Base-by-base conservation (phyloP, 2,797 vertebrate species). In the Thamnophis elegans region DNA sequence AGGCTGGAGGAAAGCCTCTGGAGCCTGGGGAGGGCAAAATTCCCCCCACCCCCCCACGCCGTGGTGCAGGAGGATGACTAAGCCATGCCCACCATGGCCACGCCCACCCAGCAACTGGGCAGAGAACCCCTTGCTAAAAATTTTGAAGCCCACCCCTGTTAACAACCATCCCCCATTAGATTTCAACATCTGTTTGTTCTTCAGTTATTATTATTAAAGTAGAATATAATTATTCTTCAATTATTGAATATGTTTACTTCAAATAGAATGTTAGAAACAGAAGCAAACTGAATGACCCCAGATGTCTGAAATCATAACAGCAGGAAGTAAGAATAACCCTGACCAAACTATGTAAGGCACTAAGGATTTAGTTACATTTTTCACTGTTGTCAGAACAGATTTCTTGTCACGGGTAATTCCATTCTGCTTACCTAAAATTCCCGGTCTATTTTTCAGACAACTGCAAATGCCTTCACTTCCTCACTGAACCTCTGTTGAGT, bases 371-470 rank as follows among this genome's bases (percentile, higher is more conserved):
- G 90, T 87, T 0, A 65, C n/a, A 93, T 56, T 55, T 18, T 90
- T 95, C 85, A 59, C 92, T 86, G 59, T n/a, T 85, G n/a, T 51
- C 90, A 87, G 93, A 96, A 87, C 92, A 89, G 93, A 93, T 94
- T 94, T 91, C 92, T 95, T 92, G 91, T 89, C 54, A 90, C 95
- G 65, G 97, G 96, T 96, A 97, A 96, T 97, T 96, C 96, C 96
- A 95, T 90, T 85, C 91, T 93, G 78, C 93, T 94, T 95, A 92
- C 93, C 90, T 93, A 95, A 96, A 97, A 97, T 96, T 97, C 96
- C 96, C 95, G 93, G 0, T 86, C 91, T 94, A 90, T 93, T 85
- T 96, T 96, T 97, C 92, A 94, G 94, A 95, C 78, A 95, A 93
- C 96, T 93, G 93, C 91, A 94, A 89, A 62, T 93, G 93, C 94